A percentile compares a stretch with the other conserved stretches of the same genome.
Evolutionary conservation across 2,888 invertebrate genomes (phyloP).

Genomic region (Encarsia formosa): DNA sequence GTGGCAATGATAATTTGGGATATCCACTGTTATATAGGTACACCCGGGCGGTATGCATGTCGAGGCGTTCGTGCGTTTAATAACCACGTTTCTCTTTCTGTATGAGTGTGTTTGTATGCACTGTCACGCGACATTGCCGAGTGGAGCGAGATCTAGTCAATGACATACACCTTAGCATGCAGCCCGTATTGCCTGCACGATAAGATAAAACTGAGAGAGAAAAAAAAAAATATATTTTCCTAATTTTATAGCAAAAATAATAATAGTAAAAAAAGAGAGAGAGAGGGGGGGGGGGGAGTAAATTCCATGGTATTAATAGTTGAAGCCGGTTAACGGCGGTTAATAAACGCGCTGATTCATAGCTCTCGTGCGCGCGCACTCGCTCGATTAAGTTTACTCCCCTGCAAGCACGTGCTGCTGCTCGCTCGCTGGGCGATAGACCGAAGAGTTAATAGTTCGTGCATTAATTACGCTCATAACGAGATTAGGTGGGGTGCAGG

Average conservation of each 20-base stretch:
- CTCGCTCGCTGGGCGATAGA: background rate
- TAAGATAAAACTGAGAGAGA: too few species aligned
- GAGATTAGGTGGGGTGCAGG: conserved; percentile 9
- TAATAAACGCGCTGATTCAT: too few species aligned
- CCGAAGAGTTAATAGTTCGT: conserved; percentile 12
- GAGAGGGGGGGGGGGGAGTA: too few species aligned
- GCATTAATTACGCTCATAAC: conserved; percentile 23
- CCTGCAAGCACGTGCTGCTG: background rate
- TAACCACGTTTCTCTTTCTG: conserved; percentile 25
- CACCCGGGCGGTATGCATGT: conserved; percentile 10
- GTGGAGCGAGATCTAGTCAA: conserved; percentile 32
- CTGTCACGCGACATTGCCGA: conserved; percentile 28
- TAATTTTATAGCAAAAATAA: too few species aligned
- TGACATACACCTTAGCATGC: conserved; percentile 27
- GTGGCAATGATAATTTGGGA: conserved; percentile 21
- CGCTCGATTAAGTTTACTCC: background rate
- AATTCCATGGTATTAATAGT: too few species aligned
- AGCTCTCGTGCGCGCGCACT: background rate
- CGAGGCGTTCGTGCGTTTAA: conserved; percentile 32
- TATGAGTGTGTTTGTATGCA: conserved; percentile 16
- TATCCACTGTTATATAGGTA: conserved; percentile 9
- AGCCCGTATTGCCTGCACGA: too few species aligned
- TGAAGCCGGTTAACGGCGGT: too few species aligned
- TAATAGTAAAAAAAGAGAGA: too few species aligned
- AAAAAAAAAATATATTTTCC: too few species aligned